These are phyloP conservation scores for Byasa hedistus DNA, from an alignment of 2,888 invertebrate species.

Conservation along the genomic window DNA sequence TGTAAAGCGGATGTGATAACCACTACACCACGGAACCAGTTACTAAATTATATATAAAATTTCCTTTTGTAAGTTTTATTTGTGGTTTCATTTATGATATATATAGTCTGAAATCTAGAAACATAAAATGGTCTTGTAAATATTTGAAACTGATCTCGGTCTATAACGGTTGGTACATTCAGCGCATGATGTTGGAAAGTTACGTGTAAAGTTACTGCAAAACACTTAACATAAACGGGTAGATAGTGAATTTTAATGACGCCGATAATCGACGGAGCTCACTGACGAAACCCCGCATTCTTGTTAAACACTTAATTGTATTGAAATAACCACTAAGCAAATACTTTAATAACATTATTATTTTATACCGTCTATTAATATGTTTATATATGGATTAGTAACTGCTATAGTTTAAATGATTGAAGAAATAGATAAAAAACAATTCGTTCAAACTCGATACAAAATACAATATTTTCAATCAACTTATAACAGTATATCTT, in stretches of 20 bases:
- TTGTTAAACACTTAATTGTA: constrained; percentile 1
- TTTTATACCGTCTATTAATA: neutral
- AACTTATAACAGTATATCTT: neutral
- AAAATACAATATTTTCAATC: neutral
- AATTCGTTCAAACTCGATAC: too few relatives aligned
- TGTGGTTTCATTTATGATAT: neutral
- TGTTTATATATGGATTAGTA: neutral
- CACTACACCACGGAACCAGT: constrained; percentile 12
- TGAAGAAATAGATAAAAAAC: too few relatives aligned
- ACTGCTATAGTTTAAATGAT: neutral
- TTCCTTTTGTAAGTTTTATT: neutral
- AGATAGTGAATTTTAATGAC: constrained; percentile 17
- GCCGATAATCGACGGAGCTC: constrained; percentile 40
- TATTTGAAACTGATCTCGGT: neutral
- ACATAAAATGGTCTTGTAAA: neutral
- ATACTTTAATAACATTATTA: neutral
- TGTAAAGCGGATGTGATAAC: constrained; percentile 8
- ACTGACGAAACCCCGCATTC: constrained; percentile 52
- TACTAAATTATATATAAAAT: neutral
- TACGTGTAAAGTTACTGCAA: constrained; percentile 1
- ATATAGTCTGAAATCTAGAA: neutral
- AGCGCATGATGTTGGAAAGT: neutral
- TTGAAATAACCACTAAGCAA: neutral
- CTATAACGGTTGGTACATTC: neutral
- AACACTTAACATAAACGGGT: constrained; percentile 9